Evolutionary conservation across 1,140 invertebrate species (phyloP).

Genomic region (Atta colombica): DNA sequence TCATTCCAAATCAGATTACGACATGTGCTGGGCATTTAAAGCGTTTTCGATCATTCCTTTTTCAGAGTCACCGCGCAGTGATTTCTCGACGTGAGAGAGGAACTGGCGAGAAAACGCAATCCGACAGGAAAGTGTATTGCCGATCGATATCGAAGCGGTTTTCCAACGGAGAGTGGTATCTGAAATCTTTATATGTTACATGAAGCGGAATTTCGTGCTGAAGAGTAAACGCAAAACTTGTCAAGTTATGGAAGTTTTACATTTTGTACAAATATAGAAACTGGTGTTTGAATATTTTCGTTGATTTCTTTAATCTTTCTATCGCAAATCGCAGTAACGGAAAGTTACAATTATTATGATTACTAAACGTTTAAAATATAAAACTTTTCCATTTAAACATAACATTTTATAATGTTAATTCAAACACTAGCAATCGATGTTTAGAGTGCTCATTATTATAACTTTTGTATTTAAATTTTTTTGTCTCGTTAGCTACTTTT

Average conservation of each 20-base stretch:
- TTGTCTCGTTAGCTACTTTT: background rate
- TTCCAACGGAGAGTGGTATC: slow-evolving; percentile 19
- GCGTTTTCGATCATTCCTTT: slow-evolving; percentile 57
- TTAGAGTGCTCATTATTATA: background rate
- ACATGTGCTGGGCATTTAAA: slow-evolving; percentile 71
- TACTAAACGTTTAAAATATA: background rate
- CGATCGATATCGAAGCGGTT: slow-evolving; percentile 48
- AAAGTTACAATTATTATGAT: background rate
- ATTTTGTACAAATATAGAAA: slow-evolving; percentile 26
- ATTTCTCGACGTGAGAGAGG: slow-evolving; percentile 53
- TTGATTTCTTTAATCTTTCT: slow-evolving; percentile 2
- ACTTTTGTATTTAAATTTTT: background rate
- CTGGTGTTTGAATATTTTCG: slow-evolving; percentile 1
- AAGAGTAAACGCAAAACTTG: slow-evolving; percentile 19
- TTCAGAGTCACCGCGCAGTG: slow-evolving; percentile 45
- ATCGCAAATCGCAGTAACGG: background rate
- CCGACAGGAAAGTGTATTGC: slow-evolving; percentile 10
- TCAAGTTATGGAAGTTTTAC: background rate
- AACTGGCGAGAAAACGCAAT: slow-evolving; percentile 31
- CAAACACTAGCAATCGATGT: background rate
- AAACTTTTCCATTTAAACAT: background rate
- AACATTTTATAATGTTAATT: background rate
- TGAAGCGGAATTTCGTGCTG: background rate
- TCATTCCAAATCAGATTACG: slow-evolving; percentile 78
- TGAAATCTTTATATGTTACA: slow-evolving; percentile 43